Percentiles rank a stretch among this genome's conserved stretches.
These are phyloP conservation scores for Elephas maximus DNA, from an alignment of 2,113 vertebrate genomes.

Conservation along the genomic window DNA sequence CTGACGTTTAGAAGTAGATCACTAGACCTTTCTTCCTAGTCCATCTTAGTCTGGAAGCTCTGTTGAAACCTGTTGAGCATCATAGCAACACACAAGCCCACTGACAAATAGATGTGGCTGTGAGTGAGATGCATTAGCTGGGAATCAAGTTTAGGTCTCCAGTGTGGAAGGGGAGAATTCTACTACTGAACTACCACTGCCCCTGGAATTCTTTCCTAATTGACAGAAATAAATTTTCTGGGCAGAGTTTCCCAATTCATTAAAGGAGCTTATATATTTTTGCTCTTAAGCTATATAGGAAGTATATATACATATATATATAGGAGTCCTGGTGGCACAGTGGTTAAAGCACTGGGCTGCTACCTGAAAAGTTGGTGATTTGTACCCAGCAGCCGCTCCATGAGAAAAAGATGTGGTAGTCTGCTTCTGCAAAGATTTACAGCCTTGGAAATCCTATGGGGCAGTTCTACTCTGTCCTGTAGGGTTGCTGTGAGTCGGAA, in stretches of 20 bases:
- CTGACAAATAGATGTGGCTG: not conserved
- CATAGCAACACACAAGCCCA: not conserved
- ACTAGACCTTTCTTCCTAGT: not conserved
- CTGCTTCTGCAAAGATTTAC: no score
- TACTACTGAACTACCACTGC: not conserved
- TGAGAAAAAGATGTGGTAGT: no score
- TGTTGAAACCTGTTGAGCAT: not conserved
- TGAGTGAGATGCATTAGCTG: not conserved
- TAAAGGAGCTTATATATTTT: not conserved
- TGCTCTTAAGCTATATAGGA: conserved; percentile 17
- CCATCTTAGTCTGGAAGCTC: not conserved
- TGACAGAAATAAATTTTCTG: not conserved
- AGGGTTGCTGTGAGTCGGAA: no score
- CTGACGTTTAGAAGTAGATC: not conserved
- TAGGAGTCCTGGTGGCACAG: no score
- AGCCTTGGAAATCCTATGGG: no score
- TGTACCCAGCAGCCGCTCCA: no score
- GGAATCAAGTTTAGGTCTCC: not conserved
- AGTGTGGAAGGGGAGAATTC: not conserved
- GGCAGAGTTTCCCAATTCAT: not conserved
- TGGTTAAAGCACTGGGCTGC: no score
- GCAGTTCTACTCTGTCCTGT: no score
- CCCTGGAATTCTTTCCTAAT: not conserved
- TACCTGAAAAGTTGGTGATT: no score
- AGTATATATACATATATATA: not conserved